Percentiles rank a stretch among this genome's conserved stretches.
Evolutionary conservation across 2,113 vertebrate species (phyloP).

Genomic region (Sakesphorus luctuosus): DNA sequence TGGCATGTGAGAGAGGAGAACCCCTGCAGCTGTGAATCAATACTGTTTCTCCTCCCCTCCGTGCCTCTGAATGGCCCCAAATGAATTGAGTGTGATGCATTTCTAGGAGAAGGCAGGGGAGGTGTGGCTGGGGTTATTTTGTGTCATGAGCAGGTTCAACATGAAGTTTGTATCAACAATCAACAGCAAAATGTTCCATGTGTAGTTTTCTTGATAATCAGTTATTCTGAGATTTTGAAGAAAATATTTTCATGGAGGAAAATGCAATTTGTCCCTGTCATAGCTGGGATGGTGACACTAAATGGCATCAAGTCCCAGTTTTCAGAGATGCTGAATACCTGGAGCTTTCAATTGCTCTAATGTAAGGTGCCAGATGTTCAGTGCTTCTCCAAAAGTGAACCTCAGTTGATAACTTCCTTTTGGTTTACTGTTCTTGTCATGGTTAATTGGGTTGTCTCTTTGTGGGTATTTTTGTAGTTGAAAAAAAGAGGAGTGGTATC

Average conservation of each 20-base stretch:
- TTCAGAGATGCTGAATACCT: neutral
- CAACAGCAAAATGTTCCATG: neutral
- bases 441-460: neutral
- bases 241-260: neutral
- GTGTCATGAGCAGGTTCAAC: neutral
- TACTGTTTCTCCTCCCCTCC: neutral
- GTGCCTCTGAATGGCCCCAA: neutral
- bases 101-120: neutral
- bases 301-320: neutral
- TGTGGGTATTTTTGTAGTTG: conserved; percentile 57
- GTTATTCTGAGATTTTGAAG: neutral
- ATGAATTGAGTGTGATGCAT: neutral
- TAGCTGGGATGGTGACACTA: neutral
- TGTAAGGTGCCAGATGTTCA: neutral
- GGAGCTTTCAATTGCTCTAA: neutral
- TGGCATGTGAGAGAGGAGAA: neutral
- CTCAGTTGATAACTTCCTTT: neutral
- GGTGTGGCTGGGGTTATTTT: neutral
- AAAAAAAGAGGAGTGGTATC: conserved; percentile 64
- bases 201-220: neutral
- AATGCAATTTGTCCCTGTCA: neutral
- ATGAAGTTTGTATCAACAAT: neutral
- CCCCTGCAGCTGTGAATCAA: neutral
- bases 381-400: neutral
- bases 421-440: neutral